Percentiles rank a stretch among this genome's conserved stretches.
phyloP scores from a whole-genome alignment of 1,140 invertebrate species.

The Ips nitidus region DNA sequence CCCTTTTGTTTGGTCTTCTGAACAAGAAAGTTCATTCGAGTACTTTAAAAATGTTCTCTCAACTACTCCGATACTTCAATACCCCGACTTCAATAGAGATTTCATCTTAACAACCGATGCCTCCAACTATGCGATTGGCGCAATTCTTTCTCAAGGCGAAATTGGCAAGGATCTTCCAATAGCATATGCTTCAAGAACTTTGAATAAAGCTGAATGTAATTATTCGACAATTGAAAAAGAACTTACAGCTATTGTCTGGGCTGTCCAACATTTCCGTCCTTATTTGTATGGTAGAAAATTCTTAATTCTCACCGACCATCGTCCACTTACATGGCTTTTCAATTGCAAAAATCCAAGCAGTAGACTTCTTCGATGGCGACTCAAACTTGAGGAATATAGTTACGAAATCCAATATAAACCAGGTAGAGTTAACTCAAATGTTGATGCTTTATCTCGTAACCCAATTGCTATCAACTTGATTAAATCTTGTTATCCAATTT shows the following conservation, averaged over 20 bases:
- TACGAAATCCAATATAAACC: conserved; percentile 54
- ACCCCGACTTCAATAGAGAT: conserved; percentile 46
- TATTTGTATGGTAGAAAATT: conserved; percentile 30
- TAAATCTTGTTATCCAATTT: no score
- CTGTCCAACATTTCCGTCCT: conserved; percentile 25
- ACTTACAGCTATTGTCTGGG: conserved; percentile 45
- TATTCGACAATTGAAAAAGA: conserved; percentile 43
- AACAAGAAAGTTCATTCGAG: conserved; percentile 48
- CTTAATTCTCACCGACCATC: conserved; percentile 29
- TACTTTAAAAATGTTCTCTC: conserved; percentile 49
- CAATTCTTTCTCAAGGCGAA: conserved; percentile 43
- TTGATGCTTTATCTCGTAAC: conserved; percentile 45
- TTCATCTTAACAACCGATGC: conserved; percentile 53
- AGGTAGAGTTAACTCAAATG: conserved; percentile 50
- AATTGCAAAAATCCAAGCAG: conserved; percentile 51
- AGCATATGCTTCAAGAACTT: conserved; percentile 41
- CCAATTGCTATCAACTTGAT: background rate
- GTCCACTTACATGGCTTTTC: conserved; percentile 46
- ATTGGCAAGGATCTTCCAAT: conserved; percentile 42
- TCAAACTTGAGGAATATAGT: conserved; percentile 53
- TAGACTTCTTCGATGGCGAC: conserved; percentile 54
- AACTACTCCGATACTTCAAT: conserved; percentile 50
- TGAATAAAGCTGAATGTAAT: conserved; percentile 43
- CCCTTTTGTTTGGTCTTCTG: conserved; percentile 14
- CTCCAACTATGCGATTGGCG: conserved; percentile 47